Evolutionary conservation across 2,797 vertebrate species (phyloP).

Genomic region (Megalops cyprinoides): DNA sequence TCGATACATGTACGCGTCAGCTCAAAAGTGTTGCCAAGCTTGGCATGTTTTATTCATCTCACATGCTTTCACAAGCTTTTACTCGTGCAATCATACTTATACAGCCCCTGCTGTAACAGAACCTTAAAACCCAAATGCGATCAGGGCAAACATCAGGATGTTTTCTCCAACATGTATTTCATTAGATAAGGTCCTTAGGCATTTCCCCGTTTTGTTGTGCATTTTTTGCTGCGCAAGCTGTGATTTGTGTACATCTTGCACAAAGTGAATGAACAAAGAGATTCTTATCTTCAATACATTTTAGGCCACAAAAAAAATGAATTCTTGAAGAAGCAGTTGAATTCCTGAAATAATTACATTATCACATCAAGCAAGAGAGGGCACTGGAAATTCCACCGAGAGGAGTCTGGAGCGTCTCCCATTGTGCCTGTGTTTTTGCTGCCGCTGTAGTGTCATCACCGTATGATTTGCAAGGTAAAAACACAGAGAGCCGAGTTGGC

Average conservation of each 20-base stretch:
- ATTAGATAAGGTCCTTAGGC: background rate
- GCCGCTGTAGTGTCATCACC: constrained; percentile 46
- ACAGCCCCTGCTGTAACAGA: background rate
- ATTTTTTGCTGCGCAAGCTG: background rate
- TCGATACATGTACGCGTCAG: background rate
- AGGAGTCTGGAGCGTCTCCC: constrained; percentile 43
- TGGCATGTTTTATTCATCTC: constrained; percentile 14
- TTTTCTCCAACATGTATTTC: background rate
- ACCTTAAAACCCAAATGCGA: background rate
- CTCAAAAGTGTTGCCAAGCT: constrained; percentile 31
- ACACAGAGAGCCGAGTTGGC: constrained; percentile 58
- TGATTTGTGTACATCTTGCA: constrained; percentile 15
- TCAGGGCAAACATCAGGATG: background rate
- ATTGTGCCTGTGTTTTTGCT: constrained; percentile 47
- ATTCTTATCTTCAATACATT: constrained; percentile 52
- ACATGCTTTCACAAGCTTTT: constrained; percentile 17
- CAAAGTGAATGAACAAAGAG: constrained; percentile 57
- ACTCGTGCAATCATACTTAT: too few relatives aligned
- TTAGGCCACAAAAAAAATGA: constrained; percentile 46
- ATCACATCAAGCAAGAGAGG: constrained; percentile 21
- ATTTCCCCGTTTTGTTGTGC: background rate
- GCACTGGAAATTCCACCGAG: constrained; percentile 46
- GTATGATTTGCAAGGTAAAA: constrained; percentile 58
- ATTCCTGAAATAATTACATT: constrained; percentile 43
- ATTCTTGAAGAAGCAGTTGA: constrained; percentile 47